Percentiles rank a stretch among this genome's conserved stretches.
Evolutionary conservation across 1,140 invertebrate species (phyloP).

Genomic region (Holcopasites calliopsidis): DNA sequence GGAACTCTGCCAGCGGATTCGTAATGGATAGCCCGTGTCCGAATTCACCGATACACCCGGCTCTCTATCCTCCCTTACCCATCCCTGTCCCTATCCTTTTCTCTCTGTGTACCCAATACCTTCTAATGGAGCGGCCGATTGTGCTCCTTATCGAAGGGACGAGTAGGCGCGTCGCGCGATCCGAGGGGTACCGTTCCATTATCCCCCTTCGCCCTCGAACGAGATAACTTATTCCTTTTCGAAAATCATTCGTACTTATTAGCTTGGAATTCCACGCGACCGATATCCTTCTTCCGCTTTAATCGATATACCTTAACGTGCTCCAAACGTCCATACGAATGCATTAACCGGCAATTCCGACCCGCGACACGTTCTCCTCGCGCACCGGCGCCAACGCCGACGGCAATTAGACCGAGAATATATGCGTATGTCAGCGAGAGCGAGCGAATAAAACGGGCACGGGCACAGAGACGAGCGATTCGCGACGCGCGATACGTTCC

Average conservation of each 20-base stretch:
- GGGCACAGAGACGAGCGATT: conserved; percentile 43
- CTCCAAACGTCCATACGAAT: not conserved
- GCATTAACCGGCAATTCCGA: not conserved
- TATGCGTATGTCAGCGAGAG: not conserved
- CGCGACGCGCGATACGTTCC: conserved; percentile 61
- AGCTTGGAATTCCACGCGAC: not conserved
- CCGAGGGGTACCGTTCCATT: conserved; percentile 49
- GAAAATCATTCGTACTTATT: not conserved
- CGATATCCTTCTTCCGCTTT: too few species aligned
- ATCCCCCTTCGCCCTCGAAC: conserved; percentile 36
- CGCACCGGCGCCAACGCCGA: conserved; percentile 11
- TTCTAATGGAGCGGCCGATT: conserved; percentile 73
- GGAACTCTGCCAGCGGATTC: conserved; percentile 61
- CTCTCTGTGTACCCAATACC: conserved; percentile 58
- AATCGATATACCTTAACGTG: not conserved
- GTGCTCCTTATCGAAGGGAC: conserved; percentile 66
- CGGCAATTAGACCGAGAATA: conserved; percentile 31
- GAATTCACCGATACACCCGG: conserved; percentile 60
- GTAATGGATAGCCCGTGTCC: conserved; percentile 74
- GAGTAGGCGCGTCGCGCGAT: conserved; percentile 51
- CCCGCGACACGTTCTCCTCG: not conserved
- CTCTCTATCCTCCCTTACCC: conserved; percentile 22
- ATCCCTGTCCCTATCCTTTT: conserved; percentile 34
- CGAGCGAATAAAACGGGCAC: conserved; percentile 4
- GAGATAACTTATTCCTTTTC: conserved; percentile 69